Conservation (phyloP, 1,140 invertebrate genomes). For the Euura lappo region DNA sequence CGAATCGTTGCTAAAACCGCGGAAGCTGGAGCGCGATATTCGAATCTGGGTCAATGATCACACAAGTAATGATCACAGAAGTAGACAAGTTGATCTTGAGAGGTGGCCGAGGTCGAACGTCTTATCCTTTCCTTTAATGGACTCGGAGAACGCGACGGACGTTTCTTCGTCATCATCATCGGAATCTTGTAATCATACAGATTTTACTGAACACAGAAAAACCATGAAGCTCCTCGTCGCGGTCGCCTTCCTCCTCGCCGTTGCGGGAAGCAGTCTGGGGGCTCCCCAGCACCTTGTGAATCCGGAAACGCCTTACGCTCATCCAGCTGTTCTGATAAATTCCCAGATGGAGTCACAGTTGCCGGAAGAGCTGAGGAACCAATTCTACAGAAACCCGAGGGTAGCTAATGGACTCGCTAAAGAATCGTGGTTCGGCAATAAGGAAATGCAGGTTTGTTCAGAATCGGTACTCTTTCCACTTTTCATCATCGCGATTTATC, state of each 20-base stretch:
- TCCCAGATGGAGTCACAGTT: constrained; percentile 65
- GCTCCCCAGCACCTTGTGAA: constrained; percentile 41
- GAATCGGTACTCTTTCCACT: no score
- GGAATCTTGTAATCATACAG: no score
- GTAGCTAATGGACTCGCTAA: constrained; percentile 74
- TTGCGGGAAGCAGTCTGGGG: constrained; percentile 33
- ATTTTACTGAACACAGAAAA: no score
- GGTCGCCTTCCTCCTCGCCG: constrained; percentile 20
- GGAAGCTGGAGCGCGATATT: no score
- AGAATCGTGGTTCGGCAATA: constrained; percentile 76
- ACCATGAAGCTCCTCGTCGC: neutral
- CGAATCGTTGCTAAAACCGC: no score
- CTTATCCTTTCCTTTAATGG: no score
- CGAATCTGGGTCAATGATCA: no score
- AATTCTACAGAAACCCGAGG: constrained; percentile 78
- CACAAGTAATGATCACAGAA: no score
- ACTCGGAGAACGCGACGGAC: no score
- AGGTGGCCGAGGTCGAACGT: no score
- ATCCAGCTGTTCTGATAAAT: constrained; percentile 67
- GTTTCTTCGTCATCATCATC: no score
- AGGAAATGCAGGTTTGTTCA: constrained; percentile 67
- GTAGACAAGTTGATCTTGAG: no score
- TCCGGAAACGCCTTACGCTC: constrained; percentile 45
- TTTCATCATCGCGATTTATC: neutral
- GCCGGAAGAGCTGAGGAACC: constrained; percentile 68